Evolutionary conservation across 2,113 vertebrate species (phyloP), one percentile per base, ranked within the genome.

Genomic region (Xyrauchen texanus): DNA sequence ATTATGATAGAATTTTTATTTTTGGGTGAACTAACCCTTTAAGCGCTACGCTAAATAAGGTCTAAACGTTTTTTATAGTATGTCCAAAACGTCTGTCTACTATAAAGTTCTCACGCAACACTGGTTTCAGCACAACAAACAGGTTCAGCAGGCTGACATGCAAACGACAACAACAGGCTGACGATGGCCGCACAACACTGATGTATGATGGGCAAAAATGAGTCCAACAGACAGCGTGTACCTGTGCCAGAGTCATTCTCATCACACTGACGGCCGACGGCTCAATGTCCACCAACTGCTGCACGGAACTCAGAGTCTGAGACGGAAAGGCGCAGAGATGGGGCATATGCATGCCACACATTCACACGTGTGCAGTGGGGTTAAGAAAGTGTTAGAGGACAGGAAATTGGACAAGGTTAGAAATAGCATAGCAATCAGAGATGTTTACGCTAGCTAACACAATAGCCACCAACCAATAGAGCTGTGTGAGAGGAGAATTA

Each of bases 221-320:
- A 68, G 73, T 73, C 34, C 15, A 51, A 65, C 63, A 64, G 60
- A 68, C 44, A 3, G 45, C 47, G 52, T 66, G 60, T 68, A 98
- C 98, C 98, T 99, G 96, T 85, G 95, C 96, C 94, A 98, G 94
- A 86, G 96, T 98, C 96, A 98, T 96, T 97, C 96, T 95, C 96
- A 98, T 95, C 91, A 96, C 96, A 96, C 96, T 97, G 95, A 98
- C 95, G 87, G 95, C 95, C 87, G 96, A 97, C 84, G 97, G 97
- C 90, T 98, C 96, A 93, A 98, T 96, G 89, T 99, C 97, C 96
- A 98, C 96, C 96, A 98, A 94, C 84, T 96, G 96, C 92, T 95
- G 96, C 89, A 96, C 94, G n/a, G 95, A 91, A 87, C 94, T 95
- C 91, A 99, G 94, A 90, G 94, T 98, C 96, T 98, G 92, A 90